Evolutionary conservation across 2,113 vertebrate species (phyloP), one percentile per base, ranked within the genome.

Genomic region (Sminthopsis crassicaudata): DNA sequence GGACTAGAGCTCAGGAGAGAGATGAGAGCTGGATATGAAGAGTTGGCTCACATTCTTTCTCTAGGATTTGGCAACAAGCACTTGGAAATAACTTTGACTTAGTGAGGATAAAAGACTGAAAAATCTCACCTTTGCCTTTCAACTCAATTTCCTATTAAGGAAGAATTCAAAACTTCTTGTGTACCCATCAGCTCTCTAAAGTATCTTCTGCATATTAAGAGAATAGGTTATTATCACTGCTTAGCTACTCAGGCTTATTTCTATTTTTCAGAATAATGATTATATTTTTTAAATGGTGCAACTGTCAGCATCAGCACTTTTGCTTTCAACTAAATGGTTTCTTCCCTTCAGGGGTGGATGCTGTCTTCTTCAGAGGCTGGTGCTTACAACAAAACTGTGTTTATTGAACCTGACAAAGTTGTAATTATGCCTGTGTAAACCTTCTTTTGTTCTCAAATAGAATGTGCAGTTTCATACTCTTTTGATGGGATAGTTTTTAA

Each of bases 121-220:
- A 52, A 57, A 57, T 22, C 76, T 55, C 53, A 91, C 76, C n/a
- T 92, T 93, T 90, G 94, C 36, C 46, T 89, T 94, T 76, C 36
- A 76, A 42, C n/a, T 84, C 67, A 42, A 16, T 76, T 76, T 76
- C n/a, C 67, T 76, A n/a, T 76, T 76, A 76, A 76, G 36, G n/a
- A 84, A 19, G 36, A 23, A 42, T 84, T 84, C 36, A 23, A 19
- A 84, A 84, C 14, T 76, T 76, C 67, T 76, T 84, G n/a, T 42
- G 6, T 84, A 8, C 36, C 42, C 19, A 42, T 84, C 5, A 42
- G 5, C 5, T 42, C n/a, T n/a, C 67, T 60, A 42, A 84, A 11
- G n/a, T 7, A 84, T 42, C n/a, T 7, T 84, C 67, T 84, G 67
- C 19, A 84, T 84, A 42, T 42, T 23, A 84, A 84, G 16, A 84